Evolutionary conservation across 2,797 vertebrate genomes (phyloP), one percentile per base, ranked within the genome.

Genomic region (Jordanella pulchra): DNA sequence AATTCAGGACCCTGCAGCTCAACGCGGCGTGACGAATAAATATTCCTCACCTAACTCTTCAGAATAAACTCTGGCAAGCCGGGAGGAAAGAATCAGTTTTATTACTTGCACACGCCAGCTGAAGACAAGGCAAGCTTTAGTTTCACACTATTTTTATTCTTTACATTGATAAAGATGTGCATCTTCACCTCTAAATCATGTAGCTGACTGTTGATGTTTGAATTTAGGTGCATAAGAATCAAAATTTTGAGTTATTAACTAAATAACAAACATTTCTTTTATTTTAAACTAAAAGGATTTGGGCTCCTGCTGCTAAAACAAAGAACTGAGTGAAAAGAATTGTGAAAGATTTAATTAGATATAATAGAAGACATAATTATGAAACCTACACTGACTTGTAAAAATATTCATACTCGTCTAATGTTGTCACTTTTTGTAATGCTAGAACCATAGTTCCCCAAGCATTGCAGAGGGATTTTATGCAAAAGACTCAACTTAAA

Each of bases 1-100:
- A 85, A 87, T 90, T 73, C 78, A 77, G 74, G 85, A 72, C 79
- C 69, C 66, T 47, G 77, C 77, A 71, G 86, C 79, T 78, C 80
- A 79, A 78, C 71, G 18, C 82, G 56, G 87, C 78, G 71, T 90
- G 87, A 91, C 87, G 77, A 93, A 92, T 90, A 81, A 89, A 88
- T 87, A 87, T 87, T 85, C 82, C 78, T 89, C 76, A 70, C 87
- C 71, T 82, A 82, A 83, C 73, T 76, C 78, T 60, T 67, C 80
- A 80, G 71, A 81, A 87, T 82, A 91, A 90, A 92, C 85, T 81
- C 55, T 73, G 87, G 78, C 80, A 65, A 88, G 72, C 76, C 56
- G 35, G 69, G 74, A 84, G 84, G 79, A 90, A 86, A 78, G 60
- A n/a, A 67, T 39, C 30, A 28, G 65, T 70, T 84, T 85, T 72